Evolutionary conservation across 2,797 vertebrate genomes (phyloP), one percentile per base, ranked within the genome.

Genomic region (Oreonectes daqikongensis): DNA sequence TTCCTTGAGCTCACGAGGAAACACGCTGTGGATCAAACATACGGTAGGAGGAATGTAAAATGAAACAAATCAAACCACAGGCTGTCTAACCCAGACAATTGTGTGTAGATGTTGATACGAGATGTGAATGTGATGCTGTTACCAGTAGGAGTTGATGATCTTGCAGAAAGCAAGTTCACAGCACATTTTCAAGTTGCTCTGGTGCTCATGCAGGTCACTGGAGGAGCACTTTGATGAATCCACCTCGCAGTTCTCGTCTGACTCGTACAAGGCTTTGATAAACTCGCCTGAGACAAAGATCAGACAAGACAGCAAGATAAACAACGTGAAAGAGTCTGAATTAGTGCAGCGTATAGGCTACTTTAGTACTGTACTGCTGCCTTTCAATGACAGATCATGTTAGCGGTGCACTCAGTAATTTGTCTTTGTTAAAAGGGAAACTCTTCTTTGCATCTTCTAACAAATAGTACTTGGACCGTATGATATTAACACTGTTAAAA

Each of bases 81-180:
- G 1, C 18, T 6, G 48, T 50, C 17, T n/a, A 50, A 14, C 42
- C 38, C 48, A n/a, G n/a, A n/a, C n/a, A n/a, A n/a, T n/a, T 1
- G 48, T 18, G 44, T 53, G 50, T 64, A 46, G 20, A 24, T 3
- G 1, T 42, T 38, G 6, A n/a, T 60, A 28, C 4, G 3, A 26
- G 42, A 22, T 20, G 57, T 44, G 22, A 70, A 44, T 55, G 12
- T 73, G 53, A 67, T 52, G 12, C 10, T 11, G 14, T 75, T 87
- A 95, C 95, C 94, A 95, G 89, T 95, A 95, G 4, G 95, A 95
- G 89, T 95, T 94, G 86, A 95, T 94, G 89, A 99, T 98, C 89
- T 98, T 99, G 92, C 96, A 98, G 92, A 99, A 98, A 69, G 95
- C 97, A 35, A 99, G 92, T 79, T 99, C 97, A 18, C 97, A 98